phyloP scores from a whole-genome alignment of 2,888 invertebrate species.

The Endomychus coccineus region DNA sequence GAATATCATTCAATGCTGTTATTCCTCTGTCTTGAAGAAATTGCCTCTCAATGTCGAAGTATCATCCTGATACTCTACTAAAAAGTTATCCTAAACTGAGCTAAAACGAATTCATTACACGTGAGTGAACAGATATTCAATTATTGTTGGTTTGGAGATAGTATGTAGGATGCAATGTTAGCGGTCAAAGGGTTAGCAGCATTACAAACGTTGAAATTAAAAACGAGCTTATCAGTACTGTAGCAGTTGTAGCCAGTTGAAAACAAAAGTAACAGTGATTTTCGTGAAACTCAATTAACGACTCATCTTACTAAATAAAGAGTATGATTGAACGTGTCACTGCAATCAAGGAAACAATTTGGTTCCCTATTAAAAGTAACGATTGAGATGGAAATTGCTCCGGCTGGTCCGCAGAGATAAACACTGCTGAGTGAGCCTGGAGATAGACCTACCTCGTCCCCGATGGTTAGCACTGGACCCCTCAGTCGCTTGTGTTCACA shows the following conservation, averaged over 20 bases:
- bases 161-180: too few species aligned
- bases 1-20: too few species aligned
- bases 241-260: constrained; percentile 33
- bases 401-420: constrained; percentile 45
- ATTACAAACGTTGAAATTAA: constrained; percentile 14
- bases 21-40: too few species aligned
- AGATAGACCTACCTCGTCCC: constrained; percentile 27
- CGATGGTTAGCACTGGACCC: constrained; percentile 21
- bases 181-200: too few species aligned
- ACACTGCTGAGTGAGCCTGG: constrained; percentile 34
- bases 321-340: constrained; percentile 45
- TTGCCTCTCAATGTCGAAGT: too few species aligned
- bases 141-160: too few species aligned
- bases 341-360: constrained; percentile 46
- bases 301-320: constrained; percentile 46
- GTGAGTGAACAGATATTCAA: too few species aligned
- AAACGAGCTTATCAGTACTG: constrained; percentile 28
- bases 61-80: too few species aligned
- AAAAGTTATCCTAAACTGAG: too few species aligned
- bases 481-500: constrained; percentile 37
- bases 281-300: constrained; percentile 45
- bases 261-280: constrained; percentile 36
- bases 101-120: too few species aligned
- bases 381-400: constrained; percentile 47
- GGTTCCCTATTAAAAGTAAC: constrained; percentile 45